Conservation (phyloP, 1,140 invertebrate genomes). For the Patella vulgata region DNA sequence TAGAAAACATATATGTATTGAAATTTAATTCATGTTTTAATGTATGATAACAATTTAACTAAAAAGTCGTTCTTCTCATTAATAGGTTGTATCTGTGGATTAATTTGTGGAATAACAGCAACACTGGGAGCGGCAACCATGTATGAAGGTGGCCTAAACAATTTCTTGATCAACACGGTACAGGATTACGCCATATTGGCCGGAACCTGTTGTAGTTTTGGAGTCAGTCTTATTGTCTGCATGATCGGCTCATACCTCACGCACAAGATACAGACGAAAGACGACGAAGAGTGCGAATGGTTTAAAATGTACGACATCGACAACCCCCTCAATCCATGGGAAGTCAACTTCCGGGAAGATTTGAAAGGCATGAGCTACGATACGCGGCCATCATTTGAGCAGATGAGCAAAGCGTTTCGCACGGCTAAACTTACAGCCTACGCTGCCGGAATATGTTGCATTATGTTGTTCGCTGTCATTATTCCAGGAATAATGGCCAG, state of each 20-base stretch:
- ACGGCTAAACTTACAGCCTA: slow-evolving; percentile 57
- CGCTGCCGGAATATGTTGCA: slow-evolving; percentile 48
- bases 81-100: slow-evolving; percentile 63
- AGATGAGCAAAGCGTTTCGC: slow-evolving; percentile 57
- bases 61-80: too few species aligned
- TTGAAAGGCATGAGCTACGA: slow-evolving; percentile 53
- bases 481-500: slow-evolving; percentile 57
- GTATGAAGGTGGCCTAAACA: slow-evolving; percentile 57
- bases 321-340: slow-evolving; percentile 68
- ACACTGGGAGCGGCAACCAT: slow-evolving; percentile 59
- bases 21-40: too few species aligned
- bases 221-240: slow-evolving; percentile 54
- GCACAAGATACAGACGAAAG: slow-evolving; percentile 45
- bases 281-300: slow-evolving; percentile 59
- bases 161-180: slow-evolving; percentile 64
- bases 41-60: too few species aligned
- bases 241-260: slow-evolving; percentile 60
- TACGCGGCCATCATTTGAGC: slow-evolving; percentile 55
- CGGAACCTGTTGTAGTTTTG: slow-evolving; percentile 63
- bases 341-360: slow-evolving; percentile 61
- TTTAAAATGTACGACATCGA: slow-evolving; percentile 68
- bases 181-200: slow-evolving; percentile 64
- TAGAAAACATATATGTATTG: too few species aligned
- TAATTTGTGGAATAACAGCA: slow-evolving; percentile 56
- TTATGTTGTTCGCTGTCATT: slow-evolving; percentile 56